Evolutionary conservation across 2,888 invertebrate genomes (phyloP).

Genomic region (Empis livida): DNA sequence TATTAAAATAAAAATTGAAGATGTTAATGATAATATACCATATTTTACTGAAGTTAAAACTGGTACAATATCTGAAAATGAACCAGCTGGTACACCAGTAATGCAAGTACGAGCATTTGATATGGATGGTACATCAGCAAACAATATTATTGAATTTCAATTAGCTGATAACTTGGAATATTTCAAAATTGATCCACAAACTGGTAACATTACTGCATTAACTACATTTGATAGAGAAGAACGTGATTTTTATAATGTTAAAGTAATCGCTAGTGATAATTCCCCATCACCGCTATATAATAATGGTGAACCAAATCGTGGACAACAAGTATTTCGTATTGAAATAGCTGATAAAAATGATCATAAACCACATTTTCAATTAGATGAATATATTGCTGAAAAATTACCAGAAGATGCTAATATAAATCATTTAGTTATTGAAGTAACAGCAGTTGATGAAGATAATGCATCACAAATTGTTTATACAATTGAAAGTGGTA

Average conservation of each 20-base stretch:
- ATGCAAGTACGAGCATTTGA: constrained; percentile 80
- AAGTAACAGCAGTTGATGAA: constrained; percentile 75
- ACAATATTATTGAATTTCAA: constrained; percentile 72
- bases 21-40: constrained; percentile 85
- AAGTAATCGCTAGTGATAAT: constrained; percentile 82
- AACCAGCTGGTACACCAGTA: constrained; percentile 67
- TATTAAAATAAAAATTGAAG: constrained; percentile 64
- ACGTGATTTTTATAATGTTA: constrained; percentile 73
- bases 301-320: constrained; percentile 56
- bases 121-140: constrained; percentile 67
- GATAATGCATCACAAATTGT: constrained; percentile 79
- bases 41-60: constrained; percentile 69
- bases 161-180: constrained; percentile 52
- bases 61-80: constrained; percentile 77
- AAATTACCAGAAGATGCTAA: constrained; percentile 74
- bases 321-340: constrained; percentile 73
- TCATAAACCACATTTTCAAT: constrained; percentile 81
- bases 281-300: constrained; percentile 63
- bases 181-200: constrained; percentile 73
- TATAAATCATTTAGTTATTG: constrained; percentile 67
- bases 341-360: constrained; percentile 94
- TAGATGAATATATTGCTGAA: constrained; percentile 57
- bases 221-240: constrained; percentile 77
- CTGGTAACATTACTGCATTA: constrained; percentile 77
- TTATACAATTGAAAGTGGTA: constrained; percentile 80